phyloP scores from a whole-genome alignment of 1,140 invertebrate genomes.

The Drosophila kikkawai region DNA sequence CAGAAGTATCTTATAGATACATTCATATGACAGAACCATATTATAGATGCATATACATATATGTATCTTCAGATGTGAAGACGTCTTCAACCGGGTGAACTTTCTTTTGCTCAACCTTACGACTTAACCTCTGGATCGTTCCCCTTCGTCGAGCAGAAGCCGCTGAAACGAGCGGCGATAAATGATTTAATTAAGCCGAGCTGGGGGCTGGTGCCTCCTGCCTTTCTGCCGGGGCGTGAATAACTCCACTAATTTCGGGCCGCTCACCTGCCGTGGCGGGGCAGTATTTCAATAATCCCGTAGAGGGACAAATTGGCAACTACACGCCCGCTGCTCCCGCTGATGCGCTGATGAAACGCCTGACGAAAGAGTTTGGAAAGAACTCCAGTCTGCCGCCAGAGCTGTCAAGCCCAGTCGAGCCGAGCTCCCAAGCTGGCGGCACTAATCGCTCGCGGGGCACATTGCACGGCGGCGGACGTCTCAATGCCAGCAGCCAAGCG shows the following conservation, averaged over 20 bases:
- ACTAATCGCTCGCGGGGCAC: conserved; percentile 43
- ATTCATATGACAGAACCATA: neutral
- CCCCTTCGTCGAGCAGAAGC: conserved; percentile 10
- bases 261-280: neutral
- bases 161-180: conserved; percentile 29
- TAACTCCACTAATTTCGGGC: conserved; percentile 45
- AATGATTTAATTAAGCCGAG: conserved; percentile 51
- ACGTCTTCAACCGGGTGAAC: neutral
- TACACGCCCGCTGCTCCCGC: conserved; percentile 27
- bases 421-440: conserved; percentile 45
- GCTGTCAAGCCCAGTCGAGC: neutral
- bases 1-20: neutral
- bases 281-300: conserved; percentile 48
- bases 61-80: neutral
- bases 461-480: conserved; percentile 24
- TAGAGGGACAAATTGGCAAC: conserved; percentile 56
- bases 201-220: neutral
- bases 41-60: too few species aligned
- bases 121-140: conserved; percentile 25
- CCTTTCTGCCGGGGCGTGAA: conserved; percentile 25
- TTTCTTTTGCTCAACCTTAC: conserved; percentile 14
- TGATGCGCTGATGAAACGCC: conserved; percentile 41
- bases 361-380: conserved; percentile 54
- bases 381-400: conserved; percentile 5
- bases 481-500: conserved; percentile 52